These are phyloP conservation scores for Athetis lepigone DNA, from an alignment of 2,888 invertebrate genomes.

Conservation along the genomic window DNA sequence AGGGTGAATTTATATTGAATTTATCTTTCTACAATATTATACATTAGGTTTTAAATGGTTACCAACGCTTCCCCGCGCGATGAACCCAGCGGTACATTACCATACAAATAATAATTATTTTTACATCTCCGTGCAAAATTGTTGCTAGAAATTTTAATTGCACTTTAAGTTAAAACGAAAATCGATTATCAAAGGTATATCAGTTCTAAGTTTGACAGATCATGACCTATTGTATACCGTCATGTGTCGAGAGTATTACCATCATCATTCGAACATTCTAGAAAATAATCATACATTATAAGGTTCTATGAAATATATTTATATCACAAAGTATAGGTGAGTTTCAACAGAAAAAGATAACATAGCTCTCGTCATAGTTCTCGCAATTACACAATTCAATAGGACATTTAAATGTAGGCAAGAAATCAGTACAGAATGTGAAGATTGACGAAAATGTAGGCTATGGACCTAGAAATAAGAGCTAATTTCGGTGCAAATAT, in stretches of 20 bases:
- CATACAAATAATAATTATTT: conserved; percentile 65
- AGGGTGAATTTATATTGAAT: conserved; percentile 89
- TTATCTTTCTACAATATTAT: conserved; percentile 88
- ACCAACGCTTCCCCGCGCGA: conserved; percentile 67
- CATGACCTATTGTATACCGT: conserved; percentile 55
- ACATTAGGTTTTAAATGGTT: conserved; percentile 83
- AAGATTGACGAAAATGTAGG: conserved; percentile 31
- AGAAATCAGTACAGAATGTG: conserved; percentile 41
- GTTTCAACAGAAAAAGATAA: conserved; percentile 68
- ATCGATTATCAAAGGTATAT: conserved; percentile 61
- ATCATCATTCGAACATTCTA: conserved; percentile 52
- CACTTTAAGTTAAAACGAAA: conserved; percentile 74
- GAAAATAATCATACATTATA: conserved; percentile 57
- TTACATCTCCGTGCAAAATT: conserved; percentile 74
- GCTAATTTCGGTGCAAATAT: conserved; percentile 36
- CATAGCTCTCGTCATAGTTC: conserved; percentile 44
- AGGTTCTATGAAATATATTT: conserved; percentile 63
- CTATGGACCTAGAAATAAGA: conserved; percentile 64
- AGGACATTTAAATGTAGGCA: conserved; percentile 49
- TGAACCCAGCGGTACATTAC: conserved; percentile 61
- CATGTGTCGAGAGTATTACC: conserved; percentile 53
- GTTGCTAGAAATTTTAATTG: conserved; percentile 76
- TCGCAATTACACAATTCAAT: conserved; percentile 52
- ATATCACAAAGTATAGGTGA: conserved; percentile 79
- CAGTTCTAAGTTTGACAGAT: conserved; percentile 57